Evolutionary conservation across 2,888 invertebrate species (phyloP).

Genomic region (Monoplex corrugatus): DNA sequence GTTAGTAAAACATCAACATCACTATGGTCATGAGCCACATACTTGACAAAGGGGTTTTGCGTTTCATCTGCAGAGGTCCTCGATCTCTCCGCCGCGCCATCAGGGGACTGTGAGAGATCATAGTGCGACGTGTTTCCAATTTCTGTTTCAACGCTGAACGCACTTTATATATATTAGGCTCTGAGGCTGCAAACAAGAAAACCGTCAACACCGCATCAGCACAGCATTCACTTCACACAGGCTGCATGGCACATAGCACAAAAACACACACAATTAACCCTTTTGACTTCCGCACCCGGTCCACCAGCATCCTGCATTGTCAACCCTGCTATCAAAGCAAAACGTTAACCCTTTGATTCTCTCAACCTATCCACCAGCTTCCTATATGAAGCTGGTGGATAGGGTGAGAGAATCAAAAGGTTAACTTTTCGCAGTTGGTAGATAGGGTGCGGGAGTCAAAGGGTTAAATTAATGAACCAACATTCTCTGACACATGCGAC

Average conservation of each 20-base stretch:
- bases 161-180: constrained; percentile 90
- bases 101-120: constrained; percentile 89
- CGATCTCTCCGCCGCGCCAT: constrained; percentile 88
- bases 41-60: constrained; percentile 87
- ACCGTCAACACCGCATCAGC: constrained; percentile 38
- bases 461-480: too few species aligned
- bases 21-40: constrained; percentile 66
- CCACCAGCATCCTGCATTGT: too few species aligned
- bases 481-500: too few species aligned
- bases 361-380: too few species aligned
- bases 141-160: constrained; percentile 88
- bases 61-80: constrained; percentile 88
- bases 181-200: constrained; percentile 87
- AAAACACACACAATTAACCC: background rate
- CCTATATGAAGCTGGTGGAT: too few species aligned
- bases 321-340: too few species aligned
- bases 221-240: background rate
- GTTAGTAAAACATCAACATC: background rate
- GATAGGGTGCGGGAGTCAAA: too few species aligned
- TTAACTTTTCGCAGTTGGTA: too few species aligned
- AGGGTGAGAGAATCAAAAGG: too few species aligned
- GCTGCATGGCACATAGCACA: background rate
- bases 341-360: too few species aligned
- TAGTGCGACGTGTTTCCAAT: constrained; percentile 89
- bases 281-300: too few species aligned